A percentile compares a stretch with the other conserved stretches of the same genome.
Conservation (phyloP, 2,797 vertebrate genomes). For the Pantherophis vulpinus region DNA sequence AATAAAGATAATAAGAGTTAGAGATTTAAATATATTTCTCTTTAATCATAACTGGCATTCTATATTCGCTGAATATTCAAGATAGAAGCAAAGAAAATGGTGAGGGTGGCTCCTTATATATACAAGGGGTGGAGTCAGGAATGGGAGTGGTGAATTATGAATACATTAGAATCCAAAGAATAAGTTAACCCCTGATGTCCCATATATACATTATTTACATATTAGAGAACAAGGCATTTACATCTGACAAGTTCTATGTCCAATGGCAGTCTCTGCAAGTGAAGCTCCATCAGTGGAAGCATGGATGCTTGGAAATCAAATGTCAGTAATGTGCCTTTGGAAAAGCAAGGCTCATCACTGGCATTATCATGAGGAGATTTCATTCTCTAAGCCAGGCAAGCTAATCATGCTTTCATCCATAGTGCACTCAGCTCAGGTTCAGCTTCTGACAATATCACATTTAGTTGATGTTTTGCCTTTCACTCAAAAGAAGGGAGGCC, state of each 20-base stretch:
- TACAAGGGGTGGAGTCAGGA: too few species aligned
- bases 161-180: too few species aligned
- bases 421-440: not conserved
- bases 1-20: too few species aligned
- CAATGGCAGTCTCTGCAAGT: not conserved
- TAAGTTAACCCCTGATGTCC: too few species aligned
- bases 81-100: too few species aligned
- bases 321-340: not conserved
- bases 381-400: not conserved
- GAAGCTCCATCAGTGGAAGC: not conserved
- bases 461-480: not conserved
- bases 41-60: too few species aligned
- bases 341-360: not conserved
- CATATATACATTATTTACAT: too few species aligned
- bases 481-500: not conserved
- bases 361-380: not conserved
- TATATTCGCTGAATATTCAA: too few species aligned
- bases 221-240: too few species aligned
- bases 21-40: too few species aligned
- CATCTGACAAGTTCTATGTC: not conserved
- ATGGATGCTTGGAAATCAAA: not conserved
- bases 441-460: not conserved
- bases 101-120: too few species aligned
- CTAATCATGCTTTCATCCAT: not conserved
- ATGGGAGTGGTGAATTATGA: too few species aligned